These are phyloP conservation scores for Saturnia japonica DNA, from an alignment of 2,888 invertebrate species.

Conservation along the genomic window DNA sequence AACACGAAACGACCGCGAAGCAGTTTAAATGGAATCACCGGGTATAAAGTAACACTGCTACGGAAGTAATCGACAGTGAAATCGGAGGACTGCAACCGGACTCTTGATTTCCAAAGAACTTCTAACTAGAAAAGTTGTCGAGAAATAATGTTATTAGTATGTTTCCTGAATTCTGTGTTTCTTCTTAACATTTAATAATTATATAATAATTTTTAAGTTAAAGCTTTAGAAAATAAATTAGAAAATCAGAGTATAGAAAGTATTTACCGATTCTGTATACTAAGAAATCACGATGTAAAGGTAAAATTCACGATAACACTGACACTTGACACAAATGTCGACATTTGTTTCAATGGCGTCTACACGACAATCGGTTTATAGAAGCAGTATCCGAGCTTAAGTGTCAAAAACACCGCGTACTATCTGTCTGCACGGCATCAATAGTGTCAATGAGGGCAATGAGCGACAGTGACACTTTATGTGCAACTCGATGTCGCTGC, in stretches of 20 bases:
- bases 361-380: no score
- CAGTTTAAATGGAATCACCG: conserved; percentile 21
- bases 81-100: conserved; percentile 49
- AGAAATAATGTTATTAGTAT: conserved; percentile 56
- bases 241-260: background rate
- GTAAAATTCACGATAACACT: no score
- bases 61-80: conserved; percentile 48
- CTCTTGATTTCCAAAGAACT: conserved; percentile 54
- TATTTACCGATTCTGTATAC: background rate
- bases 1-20: conserved; percentile 17
- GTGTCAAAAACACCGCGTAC: no score
- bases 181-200: conserved; percentile 10
- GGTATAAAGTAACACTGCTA: conserved; percentile 41
- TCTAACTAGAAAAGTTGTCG: conserved; percentile 72
- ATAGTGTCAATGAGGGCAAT: no score
- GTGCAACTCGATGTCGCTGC: no score
- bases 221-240: background rate
- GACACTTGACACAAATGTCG: no score
- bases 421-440: no score
- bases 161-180: conserved; percentile 25
- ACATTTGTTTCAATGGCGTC: no score
- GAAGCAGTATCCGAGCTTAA: no score
- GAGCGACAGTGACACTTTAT: no score
- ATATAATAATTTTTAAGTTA: background rate
- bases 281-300: background rate